Base-by-base conservation (phyloP, 2,797 vertebrate species). In the Chelon auratus region DNA sequence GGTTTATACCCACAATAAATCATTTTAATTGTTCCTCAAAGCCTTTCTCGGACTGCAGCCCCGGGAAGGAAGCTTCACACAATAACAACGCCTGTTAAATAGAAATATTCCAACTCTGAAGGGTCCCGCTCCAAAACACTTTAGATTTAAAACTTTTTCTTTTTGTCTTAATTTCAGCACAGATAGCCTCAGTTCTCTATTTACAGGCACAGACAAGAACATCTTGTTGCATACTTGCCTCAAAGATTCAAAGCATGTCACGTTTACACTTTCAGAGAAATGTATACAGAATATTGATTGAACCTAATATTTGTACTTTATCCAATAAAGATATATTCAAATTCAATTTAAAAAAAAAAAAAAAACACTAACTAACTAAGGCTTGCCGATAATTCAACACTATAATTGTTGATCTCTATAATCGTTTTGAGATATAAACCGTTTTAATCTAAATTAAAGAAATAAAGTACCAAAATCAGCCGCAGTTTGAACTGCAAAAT, bases 121-220 rank as follows among this genome's bases (percentile, higher is more conserved):
- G 55, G 37, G 39, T 71, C 47, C 67, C 40, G 50, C 71, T 73
- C 51, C 13, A 76, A 77, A 76, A 66, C 26, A 42, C 45, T n/a
- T 5, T 22, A 7, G 42, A 24, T 62, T 74, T 68, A 47, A 50
- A 22, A 63, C 60, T 48, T 63, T 17, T 43, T 62, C 2, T 7
- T 52, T 75, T 68, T 36, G 51, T 83, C 48, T 77, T 45, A 73
- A 75, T 72, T 83, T 82, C 51, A 72, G 60, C 33, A 81, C 58
- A 68, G 70, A 76, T 75, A 1, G 26, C 57, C 51, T 20, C 20
- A 54, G 55, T 69, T 68, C 40, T 75, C 68, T 83, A 89, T 90
- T 82, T 89, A 90, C 88, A 88, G 68, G 60, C 64, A 67, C 69
- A 79, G 36, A 71, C 75, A 58, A 69, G 18, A 63, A 60, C 45